Conservation (phyloP, 2,888 invertebrate species). For the Fabriciana adippe region DNA sequence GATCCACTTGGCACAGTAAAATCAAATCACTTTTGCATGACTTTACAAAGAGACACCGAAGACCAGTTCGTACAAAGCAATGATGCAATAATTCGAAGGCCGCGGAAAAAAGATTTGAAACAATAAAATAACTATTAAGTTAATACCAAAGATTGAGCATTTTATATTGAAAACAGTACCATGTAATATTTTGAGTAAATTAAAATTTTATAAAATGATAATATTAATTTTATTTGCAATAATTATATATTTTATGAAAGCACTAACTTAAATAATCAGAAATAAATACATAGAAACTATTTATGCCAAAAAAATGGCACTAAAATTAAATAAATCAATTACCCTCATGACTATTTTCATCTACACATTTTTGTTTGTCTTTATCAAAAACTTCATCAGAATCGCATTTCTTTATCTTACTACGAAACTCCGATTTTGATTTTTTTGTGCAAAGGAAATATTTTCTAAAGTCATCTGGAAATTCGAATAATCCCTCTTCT, state of each 20-base stretch:
- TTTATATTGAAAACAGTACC: neutral
- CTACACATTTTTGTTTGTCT: slow-evolving; percentile 61
- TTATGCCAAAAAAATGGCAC: neutral
- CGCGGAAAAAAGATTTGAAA: slow-evolving; percentile 44
- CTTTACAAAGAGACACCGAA: slow-evolving; percentile 62
- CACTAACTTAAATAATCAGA: neutral
- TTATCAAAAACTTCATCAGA: slow-evolving; percentile 68
- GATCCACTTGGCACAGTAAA: slow-evolving; percentile 59
- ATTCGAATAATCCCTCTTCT: slow-evolving; percentile 62
- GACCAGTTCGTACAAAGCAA: slow-evolving; percentile 62
- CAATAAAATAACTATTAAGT: neutral
- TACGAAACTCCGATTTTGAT: slow-evolving; percentile 50
- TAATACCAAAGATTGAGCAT: slow-evolving; percentile 16
- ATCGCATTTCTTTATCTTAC: slow-evolving; percentile 67
- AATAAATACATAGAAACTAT: neutral
- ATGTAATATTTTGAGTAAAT: neutral
- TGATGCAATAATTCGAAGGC: slow-evolving; percentile 60
- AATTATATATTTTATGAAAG: too few species aligned
- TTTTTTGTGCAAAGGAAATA: slow-evolving; percentile 71
- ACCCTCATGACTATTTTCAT: slow-evolving; percentile 61
- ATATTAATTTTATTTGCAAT: neutral
- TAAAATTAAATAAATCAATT: slow-evolving; percentile 17
- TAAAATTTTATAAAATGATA: neutral
- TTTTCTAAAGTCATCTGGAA: slow-evolving; percentile 64
- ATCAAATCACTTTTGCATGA: slow-evolving; percentile 72